Evolutionary conservation across 2,113 vertebrate species (phyloP).

Genomic region (Nymphicus hollandicus): DNA sequence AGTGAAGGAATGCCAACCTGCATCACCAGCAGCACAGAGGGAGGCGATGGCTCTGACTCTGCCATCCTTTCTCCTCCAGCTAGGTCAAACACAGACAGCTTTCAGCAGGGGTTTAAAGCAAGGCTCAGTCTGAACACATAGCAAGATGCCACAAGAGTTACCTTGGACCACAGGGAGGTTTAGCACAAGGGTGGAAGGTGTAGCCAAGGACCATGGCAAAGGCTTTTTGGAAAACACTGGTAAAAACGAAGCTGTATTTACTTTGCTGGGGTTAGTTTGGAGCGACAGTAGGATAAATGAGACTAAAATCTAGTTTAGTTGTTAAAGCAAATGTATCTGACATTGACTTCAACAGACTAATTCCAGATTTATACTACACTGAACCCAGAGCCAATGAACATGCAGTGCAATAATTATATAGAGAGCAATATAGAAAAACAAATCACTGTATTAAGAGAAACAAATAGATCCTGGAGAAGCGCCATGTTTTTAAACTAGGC

Average conservation of each 20-base stretch:
- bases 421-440: conserved; percentile 14
- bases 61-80: background rate
- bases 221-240: background rate
- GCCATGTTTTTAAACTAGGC: background rate
- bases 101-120: background rate
- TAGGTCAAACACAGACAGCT: background rate
- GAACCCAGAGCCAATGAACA: conserved; percentile 19
- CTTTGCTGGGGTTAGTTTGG: background rate
- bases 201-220: background rate
- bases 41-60: background rate
- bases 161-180: background rate
- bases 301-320: background rate
- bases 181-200: background rate
- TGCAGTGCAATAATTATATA: background rate
- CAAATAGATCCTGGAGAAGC: background rate
- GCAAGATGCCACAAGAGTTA: background rate
- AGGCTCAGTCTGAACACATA: background rate
- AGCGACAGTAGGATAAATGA: conserved; percentile 16
- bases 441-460: background rate
- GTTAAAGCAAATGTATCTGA: conserved; percentile 35
- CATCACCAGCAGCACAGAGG: accelerated
- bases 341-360: conserved; percentile 18
- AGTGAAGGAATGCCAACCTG: background rate
- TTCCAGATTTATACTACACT: conserved; percentile 26
- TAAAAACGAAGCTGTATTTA: background rate